Evolutionary conservation across 2,797 vertebrate species (phyloP).

Genomic region (Glyptemys insculpta): DNA sequence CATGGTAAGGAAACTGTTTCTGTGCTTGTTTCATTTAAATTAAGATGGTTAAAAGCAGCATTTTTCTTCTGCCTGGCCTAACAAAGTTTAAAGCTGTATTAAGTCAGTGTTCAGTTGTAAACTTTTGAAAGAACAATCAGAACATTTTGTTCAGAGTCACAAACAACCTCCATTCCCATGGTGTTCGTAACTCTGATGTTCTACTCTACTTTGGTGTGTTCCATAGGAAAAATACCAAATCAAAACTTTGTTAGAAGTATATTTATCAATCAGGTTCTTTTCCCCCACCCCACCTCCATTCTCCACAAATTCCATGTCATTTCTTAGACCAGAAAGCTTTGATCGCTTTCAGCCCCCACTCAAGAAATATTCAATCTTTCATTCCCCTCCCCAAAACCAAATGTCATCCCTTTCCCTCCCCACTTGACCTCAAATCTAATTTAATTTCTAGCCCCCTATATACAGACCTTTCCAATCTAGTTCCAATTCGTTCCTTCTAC

Average conservation of each 20-base stretch:
- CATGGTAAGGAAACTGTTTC: too few relatives aligned
- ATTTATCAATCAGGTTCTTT: neutral
- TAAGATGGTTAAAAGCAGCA: too few relatives aligned
- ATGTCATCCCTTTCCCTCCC: neutral
- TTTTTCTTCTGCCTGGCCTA: too few relatives aligned
- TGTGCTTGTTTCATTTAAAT: too few relatives aligned
- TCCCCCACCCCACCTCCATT: neutral
- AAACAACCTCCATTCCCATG: too few relatives aligned
- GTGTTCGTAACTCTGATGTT: too few relatives aligned
- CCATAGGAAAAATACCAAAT: neutral
- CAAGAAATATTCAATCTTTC: neutral
- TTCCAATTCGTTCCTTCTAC: neutral
- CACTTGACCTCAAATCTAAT: neutral
- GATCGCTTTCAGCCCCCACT: neutral
- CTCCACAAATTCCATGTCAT: neutral
- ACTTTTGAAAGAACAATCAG: too few relatives aligned
- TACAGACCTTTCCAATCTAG: neutral
- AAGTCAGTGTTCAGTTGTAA: too few relatives aligned
- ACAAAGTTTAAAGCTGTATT: too few relatives aligned
- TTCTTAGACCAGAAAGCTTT: neutral
- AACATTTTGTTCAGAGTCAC: too few relatives aligned
- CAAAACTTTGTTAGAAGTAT: neutral
- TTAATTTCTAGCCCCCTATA: neutral
- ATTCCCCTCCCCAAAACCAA: neutral
- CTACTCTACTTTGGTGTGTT: neutral